Evolutionary conservation across 2,888 invertebrate species (phyloP), one percentile per base, ranked within the genome.

Genomic region (Branchipolynoe longqiensis): DNA sequence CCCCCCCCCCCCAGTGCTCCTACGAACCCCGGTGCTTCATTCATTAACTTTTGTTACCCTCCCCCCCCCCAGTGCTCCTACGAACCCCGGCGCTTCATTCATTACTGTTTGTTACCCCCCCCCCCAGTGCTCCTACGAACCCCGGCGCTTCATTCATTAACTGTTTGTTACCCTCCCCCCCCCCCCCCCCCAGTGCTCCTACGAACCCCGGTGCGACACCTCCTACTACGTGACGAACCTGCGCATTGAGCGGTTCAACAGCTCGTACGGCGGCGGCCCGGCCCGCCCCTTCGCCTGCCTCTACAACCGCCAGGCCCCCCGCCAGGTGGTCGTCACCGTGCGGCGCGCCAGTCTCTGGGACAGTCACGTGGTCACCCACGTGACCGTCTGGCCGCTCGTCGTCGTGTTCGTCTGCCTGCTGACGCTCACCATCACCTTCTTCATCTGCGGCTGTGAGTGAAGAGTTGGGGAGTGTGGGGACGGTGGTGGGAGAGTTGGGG

Each of bases 121-220:
- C n/a, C n/a, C n/a, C n/a, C n/a, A n/a, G n/a, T n/a, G n/a, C n/a
- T n/a, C n/a, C n/a, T n/a, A n/a, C n/a, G n/a, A n/a, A n/a, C n/a
- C n/a, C n/a, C n/a, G n/a, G n/a, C n/a, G n/a, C n/a, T n/a, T n/a
- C n/a, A n/a, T n/a, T n/a, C n/a, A n/a, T n/a, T n/a, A n/a, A n/a
- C n/a, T n/a, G n/a, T n/a, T n/a, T n/a, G n/a, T n/a, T n/a, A n/a
- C n/a, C n/a, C n/a, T n/a, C n/a, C n/a, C n/a, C n/a, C n/a, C n/a
- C n/a, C n/a, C n/a, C n/a, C n/a, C n/a, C n/a, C n/a, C n/a, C 41
- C 78, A 78, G 78, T 78, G 78, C 28, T 48, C 78, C 25, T 78
- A 48, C 31, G 14, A 2, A 1, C 78, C 78, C 8, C 31, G 22
- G 1, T 78, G 78, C n/a, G 18, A 48, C 31, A 31, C 25, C 28